Base-by-base conservation (phyloP, 2,888 invertebrate species). In the Phengaris alcon region DNA sequence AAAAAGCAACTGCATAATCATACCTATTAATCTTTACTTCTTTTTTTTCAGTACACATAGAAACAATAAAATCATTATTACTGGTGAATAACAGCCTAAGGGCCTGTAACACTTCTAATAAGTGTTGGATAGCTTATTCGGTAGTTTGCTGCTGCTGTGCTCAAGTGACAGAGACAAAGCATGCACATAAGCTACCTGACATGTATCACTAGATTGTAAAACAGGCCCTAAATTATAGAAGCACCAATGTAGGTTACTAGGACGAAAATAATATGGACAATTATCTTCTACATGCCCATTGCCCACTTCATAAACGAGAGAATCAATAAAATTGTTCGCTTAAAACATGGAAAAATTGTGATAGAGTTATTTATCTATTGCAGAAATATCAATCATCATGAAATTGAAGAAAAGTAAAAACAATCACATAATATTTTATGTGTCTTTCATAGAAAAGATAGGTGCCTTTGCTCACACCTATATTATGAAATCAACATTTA, bases 401-500 rank as follows among this genome's bases (percentile, higher is more conserved):
- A 22, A 22, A 22, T 22, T 22, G 35, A 6, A 48, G 48, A 48
- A 48, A 48, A 48, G 8, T 48, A 48, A 7, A 7, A 48, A 6
- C 52, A 9, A 52, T 10, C 52, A 10, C 59, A 59, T 22, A 35
- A 35, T 59, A 59, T 22, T 35, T 6, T 35, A 35, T 64, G n/a
- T n/a, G 12, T 12, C 64, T 13, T 12, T 64, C 12, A 35, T 64
- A 64, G 7, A 2, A 64, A 44, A 59, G 9, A 22, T 59, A 64
- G 35, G 35, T n/a, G n/a, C n/a, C n/a, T n/a, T n/a, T n/a, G n/a
- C n/a, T 46, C 48, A 69, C 69, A 69, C 15, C 46, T n/a, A 15
- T 48, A 46, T 35, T 59, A 15, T 70, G 51, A 70, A 51, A 70
- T 70, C 70, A 70, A 70, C 51, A 51, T 51, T 70, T 70, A 70